Evolutionary conservation across 64 coral and sea anemone species (phyloP), one percentile per base, ranked within the genome.

Genomic region (Dendronephthya gigantea): DNA sequence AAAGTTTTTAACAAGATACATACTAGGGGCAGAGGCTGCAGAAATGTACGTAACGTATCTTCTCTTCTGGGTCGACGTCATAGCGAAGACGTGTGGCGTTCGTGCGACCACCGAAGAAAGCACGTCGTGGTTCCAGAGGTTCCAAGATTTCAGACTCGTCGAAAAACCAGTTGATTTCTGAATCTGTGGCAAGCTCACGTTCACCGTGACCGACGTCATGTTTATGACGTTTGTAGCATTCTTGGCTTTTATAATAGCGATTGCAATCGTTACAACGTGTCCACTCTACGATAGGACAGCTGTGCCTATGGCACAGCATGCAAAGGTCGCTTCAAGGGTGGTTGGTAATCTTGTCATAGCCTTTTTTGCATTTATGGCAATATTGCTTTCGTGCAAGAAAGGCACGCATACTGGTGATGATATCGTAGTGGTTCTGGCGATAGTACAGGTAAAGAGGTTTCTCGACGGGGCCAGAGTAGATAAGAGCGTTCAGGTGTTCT

Each of bases 301-400:
- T 66, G 3, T 66, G 58, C 19, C 6, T 66, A 30, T 66, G 6
- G 58, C 58, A 66, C 58, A 66, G 14, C 29, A n/a, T 66, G 29
- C 58, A 66, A 5, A 66, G 29, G 29, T 66, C 58, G 29, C 58
- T 30, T 22, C 58, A 66, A 30, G 58, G 58, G 58, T 66, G 58
- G 58, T 30, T 15, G 29, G 58, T 66, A 17, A 66, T 66, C 19
- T 66, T 22, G 29, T 66, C 58, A n/a, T n/a, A 66, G 19, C 58
- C 58, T 66, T 66, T 66, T 17, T 66, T 66, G 58, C 58, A 66
- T 66, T 66, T 66, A 30, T 66, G 58, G 58, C 58, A 66, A 30
- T 66, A 66, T 17, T 66, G 19, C 19, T 66, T 30, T 22, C 58
- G 14, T n/a, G 58, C 58, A 66, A 66, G 19, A 66, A 66, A 66